Evolutionary conservation across 2,888 invertebrate species (phyloP).

Genomic region (Lamellibrachia satsuma): DNA sequence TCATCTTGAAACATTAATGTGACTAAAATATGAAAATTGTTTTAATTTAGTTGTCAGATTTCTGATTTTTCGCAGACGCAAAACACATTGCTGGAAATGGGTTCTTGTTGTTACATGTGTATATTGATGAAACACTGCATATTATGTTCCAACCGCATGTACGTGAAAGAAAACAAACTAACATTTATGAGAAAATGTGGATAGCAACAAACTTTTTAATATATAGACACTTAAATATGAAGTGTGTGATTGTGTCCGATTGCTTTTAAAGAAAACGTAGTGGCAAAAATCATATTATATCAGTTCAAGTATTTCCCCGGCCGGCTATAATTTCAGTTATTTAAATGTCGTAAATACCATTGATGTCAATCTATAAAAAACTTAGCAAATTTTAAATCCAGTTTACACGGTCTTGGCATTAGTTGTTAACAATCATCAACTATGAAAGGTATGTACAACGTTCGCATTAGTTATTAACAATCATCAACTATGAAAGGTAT

Average conservation of each 20-base stretch:
- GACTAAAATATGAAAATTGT: background rate
- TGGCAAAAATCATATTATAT: background rate
- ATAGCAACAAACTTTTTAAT: background rate
- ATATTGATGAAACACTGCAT: background rate
- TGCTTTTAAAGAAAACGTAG: background rate
- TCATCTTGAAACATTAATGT: constrained; percentile 25
- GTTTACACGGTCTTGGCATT: no score
- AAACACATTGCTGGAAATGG: background rate
- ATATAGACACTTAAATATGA: background rate
- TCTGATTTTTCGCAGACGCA: background rate
- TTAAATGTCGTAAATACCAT: constrained; percentile 9
- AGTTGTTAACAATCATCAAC: background rate
- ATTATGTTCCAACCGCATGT: background rate
- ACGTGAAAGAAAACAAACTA: background rate
- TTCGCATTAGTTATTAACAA: background rate
- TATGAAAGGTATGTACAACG: background rate
- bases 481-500: background rate
- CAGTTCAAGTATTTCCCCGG: background rate
- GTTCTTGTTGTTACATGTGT: background rate
- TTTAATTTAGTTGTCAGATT: constrained; percentile 19
- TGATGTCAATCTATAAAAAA: background rate
- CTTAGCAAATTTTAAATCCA: background rate
- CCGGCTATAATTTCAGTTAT: background rate
- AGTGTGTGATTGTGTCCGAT: background rate
- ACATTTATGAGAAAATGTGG: background rate